Evolutionary conservation across 2,797 vertebrate genomes (phyloP), one percentile per base, ranked within the genome.

Genomic region (Chaunax sp.): DNA sequence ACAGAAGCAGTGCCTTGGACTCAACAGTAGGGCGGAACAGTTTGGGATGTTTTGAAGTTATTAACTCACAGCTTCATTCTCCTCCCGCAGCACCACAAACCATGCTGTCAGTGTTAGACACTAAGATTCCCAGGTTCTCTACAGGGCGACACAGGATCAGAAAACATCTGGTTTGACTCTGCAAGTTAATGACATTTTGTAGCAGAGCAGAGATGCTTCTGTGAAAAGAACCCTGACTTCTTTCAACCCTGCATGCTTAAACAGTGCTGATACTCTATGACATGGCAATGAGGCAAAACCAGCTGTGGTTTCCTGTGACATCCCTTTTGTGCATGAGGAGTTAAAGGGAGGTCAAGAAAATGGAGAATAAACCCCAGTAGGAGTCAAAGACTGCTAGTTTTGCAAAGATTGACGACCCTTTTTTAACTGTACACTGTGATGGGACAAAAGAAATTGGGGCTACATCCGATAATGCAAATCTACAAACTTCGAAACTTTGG

Each of bases 231-330:
- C 54, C 28, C 18, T 38, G 46, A 67, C 45, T 69, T 51, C 59
- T 13, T 59, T 18, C 51, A 63, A 65, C 45, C 59, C 28, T 23
- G 9, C 49, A 35, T 35, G 33, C 10, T 35, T 35, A 15, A 67
- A 46, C 37, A 41, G 33, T n/a, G 44, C 45, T 18, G 20, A 60
- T 56, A 20, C 54, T 64, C 25, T 40, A 14, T 5, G 6, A 12
- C 67, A 77, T 63, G 72, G 74, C 64, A 75, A 70, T 3, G 56
- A 64, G 23, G 49, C 67, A 64, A 77, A 83, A 73, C 78, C 78
- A 76, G 63, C 53, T 68, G 66, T 56, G 78, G 79, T 82, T 83
- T 85, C 74, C 74, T 75, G 78, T 81, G 72, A 81, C 33, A 45
- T 75, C 55, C 50, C 52, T 38, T n/a, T 54, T 58, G 70, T 69